Conservation (phyloP, 2,888 invertebrate species). For the Tanytarsus gracilentus region DNA sequence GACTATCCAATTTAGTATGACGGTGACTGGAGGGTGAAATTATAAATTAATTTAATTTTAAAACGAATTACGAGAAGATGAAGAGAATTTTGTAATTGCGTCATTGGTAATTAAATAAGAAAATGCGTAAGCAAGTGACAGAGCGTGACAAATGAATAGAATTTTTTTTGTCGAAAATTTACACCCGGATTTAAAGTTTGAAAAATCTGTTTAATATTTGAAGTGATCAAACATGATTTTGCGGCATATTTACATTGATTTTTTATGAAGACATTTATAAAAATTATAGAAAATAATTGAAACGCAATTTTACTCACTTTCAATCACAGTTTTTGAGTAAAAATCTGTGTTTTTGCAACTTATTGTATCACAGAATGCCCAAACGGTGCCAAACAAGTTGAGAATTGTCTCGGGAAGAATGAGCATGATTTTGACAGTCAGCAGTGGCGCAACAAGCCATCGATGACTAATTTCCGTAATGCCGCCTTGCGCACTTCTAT, state of each 20-base stretch:
- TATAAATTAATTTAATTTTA: background rate
- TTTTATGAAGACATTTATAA: background rate
- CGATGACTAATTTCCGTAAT: conserved; percentile 66
- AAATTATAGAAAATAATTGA: background rate
- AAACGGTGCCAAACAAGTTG: conserved; percentile 72
- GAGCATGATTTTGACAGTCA: conserved; percentile 63
- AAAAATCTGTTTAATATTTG: too few species aligned
- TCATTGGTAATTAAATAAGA: conserved; percentile 24
- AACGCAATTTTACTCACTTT: conserved; percentile 57
- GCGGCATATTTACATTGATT: background rate
- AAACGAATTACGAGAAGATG: background rate
- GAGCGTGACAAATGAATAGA: too few species aligned
- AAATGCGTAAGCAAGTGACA: too few species aligned
- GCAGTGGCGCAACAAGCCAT: conserved; percentile 58
- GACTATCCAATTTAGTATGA: conserved; percentile 73
- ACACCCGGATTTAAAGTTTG: too few species aligned
- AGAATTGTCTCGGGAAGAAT: conserved; percentile 68
- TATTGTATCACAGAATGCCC: conserved; percentile 65
- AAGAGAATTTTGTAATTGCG: too few species aligned
- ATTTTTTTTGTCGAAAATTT: too few species aligned
- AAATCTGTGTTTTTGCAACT: conserved; percentile 57
- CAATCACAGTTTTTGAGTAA: conserved; percentile 62
- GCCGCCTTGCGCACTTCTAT: conserved; percentile 65
- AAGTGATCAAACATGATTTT: too few species aligned
- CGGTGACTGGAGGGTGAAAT: conserved; percentile 50